A percentile compares a stretch with the other conserved stretches of the same genome.
Conservation (phyloP, 2,113 vertebrate species). For the Morone saxatilis region DNA sequence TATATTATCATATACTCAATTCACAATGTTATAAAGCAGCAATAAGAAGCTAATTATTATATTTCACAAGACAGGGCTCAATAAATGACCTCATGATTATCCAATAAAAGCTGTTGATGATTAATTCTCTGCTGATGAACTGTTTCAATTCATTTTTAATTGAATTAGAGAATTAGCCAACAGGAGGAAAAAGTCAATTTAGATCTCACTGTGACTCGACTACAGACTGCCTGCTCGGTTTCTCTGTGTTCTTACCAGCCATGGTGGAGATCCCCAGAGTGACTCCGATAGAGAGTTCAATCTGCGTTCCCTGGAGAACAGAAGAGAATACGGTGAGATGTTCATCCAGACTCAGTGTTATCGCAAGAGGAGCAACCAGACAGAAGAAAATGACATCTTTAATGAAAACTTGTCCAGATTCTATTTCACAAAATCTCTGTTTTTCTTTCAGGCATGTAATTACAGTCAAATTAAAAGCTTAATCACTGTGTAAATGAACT, state of each 20-base stretch:
- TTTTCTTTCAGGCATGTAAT: not conserved
- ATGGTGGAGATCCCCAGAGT: conserved; percentile 98
- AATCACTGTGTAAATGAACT: not conserved
- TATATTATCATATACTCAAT: no score
- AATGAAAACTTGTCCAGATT: no score
- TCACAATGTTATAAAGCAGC: no score
- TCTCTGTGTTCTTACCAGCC: conserved; percentile 87
- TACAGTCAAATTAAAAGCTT: not conserved
- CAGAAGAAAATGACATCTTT: not conserved
- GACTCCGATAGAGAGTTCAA: conserved; percentile 96
- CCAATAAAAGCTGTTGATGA: no score
- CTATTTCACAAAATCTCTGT: not conserved
- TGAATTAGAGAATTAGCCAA: no score
- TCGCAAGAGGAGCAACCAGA: not conserved
- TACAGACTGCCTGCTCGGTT: not conserved
- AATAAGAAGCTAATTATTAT: no score
- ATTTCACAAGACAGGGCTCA: no score
- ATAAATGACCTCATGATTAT: no score
- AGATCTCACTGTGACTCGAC: not conserved
- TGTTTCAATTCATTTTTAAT: no score
- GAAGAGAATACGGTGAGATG: not conserved
- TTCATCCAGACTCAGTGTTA: not conserved
- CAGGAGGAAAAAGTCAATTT: not conserved
- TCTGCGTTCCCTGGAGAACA: conserved; percentile 93
- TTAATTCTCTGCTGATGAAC: no score